These are phyloP conservation scores for Dexiosoma caninum DNA, from an alignment of 2,888 invertebrate species.

Conservation along the genomic window DNA sequence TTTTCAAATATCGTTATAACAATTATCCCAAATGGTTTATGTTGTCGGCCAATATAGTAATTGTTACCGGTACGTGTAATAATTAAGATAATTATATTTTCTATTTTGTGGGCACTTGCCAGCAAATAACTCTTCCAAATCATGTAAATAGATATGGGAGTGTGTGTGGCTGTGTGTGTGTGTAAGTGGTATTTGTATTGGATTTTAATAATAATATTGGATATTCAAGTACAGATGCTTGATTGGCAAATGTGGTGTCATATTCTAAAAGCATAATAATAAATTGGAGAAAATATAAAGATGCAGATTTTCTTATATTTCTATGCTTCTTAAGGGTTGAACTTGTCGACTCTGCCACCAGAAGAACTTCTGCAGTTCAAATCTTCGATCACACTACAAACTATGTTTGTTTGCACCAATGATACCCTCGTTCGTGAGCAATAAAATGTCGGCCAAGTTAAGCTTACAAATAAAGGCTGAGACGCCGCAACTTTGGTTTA, in stretches of 20 bases:
- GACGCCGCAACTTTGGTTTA: no score
- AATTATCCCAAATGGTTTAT: slow-evolving; percentile 32
- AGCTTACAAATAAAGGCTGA: no score
- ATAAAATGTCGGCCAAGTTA: no score
- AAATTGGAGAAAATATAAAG: no score
- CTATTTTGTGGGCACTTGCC: background rate
- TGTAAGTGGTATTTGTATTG: background rate
- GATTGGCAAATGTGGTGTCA: background rate
- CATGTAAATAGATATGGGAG: background rate
- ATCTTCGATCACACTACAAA: no score
- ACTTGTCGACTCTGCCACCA: no score
- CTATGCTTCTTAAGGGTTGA: no score
- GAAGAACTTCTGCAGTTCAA: no score
- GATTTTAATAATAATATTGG: background rate
- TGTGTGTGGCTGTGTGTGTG: background rate
- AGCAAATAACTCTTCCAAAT: background rate
- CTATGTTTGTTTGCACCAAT: no score
- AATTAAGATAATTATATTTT: slow-evolving; percentile 7
- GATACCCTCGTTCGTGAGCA: no score
- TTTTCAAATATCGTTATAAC: slow-evolving; percentile 40
- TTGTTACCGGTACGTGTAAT: background rate
- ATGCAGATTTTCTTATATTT: no score
- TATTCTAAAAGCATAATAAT: no score
- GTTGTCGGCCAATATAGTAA: slow-evolving; percentile 34
- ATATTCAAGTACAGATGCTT: slow-evolving; percentile 34